phyloP scores from a whole-genome alignment of 2,113 vertebrate genomes.

The Tragelaphus imberbis region DNA sequence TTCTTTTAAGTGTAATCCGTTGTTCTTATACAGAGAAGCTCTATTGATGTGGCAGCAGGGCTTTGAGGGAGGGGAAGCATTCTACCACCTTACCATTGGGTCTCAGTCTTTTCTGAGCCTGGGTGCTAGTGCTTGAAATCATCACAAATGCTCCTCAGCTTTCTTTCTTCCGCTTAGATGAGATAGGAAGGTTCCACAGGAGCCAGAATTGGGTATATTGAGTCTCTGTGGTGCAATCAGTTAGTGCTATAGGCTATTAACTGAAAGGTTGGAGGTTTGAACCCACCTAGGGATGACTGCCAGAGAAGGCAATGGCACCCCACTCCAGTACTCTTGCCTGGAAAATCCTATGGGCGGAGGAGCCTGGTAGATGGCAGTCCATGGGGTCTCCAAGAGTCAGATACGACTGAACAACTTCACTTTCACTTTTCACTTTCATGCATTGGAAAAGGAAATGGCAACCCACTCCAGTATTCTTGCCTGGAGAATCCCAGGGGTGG shows the following conservation, averaged over 20 bases:
- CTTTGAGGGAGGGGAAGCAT: not conserved
- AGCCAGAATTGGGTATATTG: not conserved
- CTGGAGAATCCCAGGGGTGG: no score
- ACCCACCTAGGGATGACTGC: not conserved
- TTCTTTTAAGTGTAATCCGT: not conserved
- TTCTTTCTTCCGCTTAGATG: accelerated
- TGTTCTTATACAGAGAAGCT: not conserved
- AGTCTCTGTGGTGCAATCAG: not conserved
- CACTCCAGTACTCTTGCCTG: no score
- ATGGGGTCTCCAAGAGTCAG: no score
- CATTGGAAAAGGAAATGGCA: no score
- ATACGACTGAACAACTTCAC: no score
- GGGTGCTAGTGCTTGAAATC: not conserved
- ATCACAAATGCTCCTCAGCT: not conserved
- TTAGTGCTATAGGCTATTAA: not conserved
- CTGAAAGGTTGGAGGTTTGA: not conserved
- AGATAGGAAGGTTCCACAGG: not conserved
- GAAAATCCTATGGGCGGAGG: no score
- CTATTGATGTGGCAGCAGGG: not conserved
- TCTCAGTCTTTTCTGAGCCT: not conserved
- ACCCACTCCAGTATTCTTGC: no score
- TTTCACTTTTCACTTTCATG: no score
- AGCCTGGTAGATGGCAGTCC: no score
- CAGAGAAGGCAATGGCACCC: no score
- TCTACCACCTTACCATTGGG: not conserved